Conservation (phyloP, 2,888 invertebrate species). For the Ariolimax columbianus region DNA sequence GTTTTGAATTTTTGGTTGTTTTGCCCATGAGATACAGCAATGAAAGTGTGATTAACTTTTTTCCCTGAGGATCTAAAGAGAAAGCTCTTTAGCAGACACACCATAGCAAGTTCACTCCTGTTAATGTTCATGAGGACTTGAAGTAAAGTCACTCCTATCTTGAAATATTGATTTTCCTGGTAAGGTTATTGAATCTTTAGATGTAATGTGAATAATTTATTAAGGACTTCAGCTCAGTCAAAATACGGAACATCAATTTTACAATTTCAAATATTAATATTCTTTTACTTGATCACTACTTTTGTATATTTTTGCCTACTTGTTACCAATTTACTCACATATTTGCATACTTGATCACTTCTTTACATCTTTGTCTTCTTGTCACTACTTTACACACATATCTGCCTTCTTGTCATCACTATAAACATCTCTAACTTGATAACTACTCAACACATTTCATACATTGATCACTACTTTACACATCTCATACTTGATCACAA, state of each 20-base stretch:
- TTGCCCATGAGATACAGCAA: no score
- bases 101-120: no score
- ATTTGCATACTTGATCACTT: no score
- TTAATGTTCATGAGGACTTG: no score
- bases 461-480: not conserved
- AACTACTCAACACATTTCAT: not conserved
- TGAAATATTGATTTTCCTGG: no score
- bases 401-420: not conserved
- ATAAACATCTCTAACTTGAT: not conserved
- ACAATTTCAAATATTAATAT: not conserved
- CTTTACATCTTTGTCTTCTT: not conserved
- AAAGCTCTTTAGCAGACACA: no score
- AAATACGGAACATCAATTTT: not conserved
- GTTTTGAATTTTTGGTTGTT: no score
- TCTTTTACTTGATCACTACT: not conserved
- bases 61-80: no score
- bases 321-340: not conserved
- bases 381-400: not conserved
- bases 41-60: no score
- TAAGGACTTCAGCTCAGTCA: not conserved
- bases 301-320: not conserved
- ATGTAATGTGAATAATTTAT: no score
- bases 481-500: not conserved
- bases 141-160: no score
- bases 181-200: no score